Evolutionary conservation across 2,888 invertebrate species (phyloP).

Genomic region (Argynnis bischoffii): DNA sequence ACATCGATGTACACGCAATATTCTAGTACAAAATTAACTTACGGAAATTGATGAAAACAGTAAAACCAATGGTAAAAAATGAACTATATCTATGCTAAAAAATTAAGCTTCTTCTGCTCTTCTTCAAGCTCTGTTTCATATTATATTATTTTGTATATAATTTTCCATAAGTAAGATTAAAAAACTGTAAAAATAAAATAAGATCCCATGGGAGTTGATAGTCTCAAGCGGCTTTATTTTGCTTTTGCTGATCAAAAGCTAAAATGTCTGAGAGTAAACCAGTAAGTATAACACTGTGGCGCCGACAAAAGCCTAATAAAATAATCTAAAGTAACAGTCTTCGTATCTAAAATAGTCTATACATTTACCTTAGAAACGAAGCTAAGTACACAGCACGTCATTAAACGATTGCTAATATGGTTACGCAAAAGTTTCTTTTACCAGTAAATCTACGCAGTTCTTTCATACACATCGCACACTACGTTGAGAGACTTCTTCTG

Average conservation of each 20-base stretch:
- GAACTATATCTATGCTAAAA: no score
- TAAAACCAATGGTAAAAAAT: no score
- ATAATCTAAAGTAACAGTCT: conserved; percentile 25
- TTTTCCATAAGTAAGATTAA: no score
- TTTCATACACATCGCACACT: conserved; percentile 1
- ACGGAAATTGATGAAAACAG: no score
- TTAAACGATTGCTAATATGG: conserved; percentile 40
- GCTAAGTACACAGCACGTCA: conserved; percentile 31
- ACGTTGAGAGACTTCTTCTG: neutral
- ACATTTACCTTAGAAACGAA: conserved; percentile 27
- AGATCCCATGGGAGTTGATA: no score
- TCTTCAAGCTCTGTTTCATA: no score
- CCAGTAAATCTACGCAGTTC: conserved; percentile 31
- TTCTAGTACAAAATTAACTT: no score
- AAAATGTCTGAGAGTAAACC: neutral
- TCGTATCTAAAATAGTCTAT: conserved; percentile 28
- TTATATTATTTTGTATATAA: no score
- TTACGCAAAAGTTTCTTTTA: conserved; percentile 33
- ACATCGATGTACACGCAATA: neutral
- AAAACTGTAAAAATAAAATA: no score
- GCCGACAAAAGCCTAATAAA: conserved; percentile 25
- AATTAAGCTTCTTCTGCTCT: no score
- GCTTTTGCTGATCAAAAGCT: no score
- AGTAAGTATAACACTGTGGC: neutral
- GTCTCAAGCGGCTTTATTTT: no score